phyloP scores from a whole-genome alignment of 1,140 invertebrate species.

The Tetranychus cinnabarinus region DNA sequence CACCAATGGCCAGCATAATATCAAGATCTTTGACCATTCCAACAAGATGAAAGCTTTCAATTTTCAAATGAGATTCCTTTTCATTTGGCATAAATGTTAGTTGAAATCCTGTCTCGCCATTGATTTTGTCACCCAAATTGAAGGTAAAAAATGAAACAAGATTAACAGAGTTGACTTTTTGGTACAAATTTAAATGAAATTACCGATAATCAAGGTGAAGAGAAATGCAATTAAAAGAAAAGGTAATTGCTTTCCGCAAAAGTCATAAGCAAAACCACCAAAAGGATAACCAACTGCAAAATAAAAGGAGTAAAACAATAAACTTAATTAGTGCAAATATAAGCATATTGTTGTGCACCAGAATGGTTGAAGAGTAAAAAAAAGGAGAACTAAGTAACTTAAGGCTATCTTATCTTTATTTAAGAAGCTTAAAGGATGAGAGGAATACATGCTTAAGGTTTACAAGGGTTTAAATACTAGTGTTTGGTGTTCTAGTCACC shows the following conservation, averaged over 20 bases:
- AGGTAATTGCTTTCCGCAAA: conserved; percentile 43
- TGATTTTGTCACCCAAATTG: neutral
- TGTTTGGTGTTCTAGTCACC: too few relatives aligned
- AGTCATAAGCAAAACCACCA: conserved; percentile 45
- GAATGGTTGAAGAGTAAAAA: too few relatives aligned
- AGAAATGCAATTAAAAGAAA: conserved; percentile 39
- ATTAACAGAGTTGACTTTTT: neutral
- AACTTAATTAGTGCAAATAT: neutral
- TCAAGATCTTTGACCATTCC: too few relatives aligned
- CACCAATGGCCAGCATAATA: neutral
- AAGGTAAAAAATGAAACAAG: neutral
- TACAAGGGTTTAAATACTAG: too few relatives aligned
- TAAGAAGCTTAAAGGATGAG: too few relatives aligned
- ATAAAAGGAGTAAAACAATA: neutral
- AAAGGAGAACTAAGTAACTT: too few relatives aligned
- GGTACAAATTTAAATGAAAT: neutral
- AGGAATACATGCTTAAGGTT: too few relatives aligned
- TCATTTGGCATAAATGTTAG: conserved; percentile 1
- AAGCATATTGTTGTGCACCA: too few relatives aligned
- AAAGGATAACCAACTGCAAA: conserved; percentile 41
- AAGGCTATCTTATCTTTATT: too few relatives aligned
- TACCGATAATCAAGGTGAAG: conserved; percentile 23
- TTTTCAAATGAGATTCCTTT: neutral
- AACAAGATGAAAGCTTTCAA: neutral
- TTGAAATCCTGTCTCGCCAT: neutral